Percentiles rank a stretch among this genome's conserved stretches.
Conservation (phyloP, 2,888 invertebrate species). For the Latrodectus elegans region DNA sequence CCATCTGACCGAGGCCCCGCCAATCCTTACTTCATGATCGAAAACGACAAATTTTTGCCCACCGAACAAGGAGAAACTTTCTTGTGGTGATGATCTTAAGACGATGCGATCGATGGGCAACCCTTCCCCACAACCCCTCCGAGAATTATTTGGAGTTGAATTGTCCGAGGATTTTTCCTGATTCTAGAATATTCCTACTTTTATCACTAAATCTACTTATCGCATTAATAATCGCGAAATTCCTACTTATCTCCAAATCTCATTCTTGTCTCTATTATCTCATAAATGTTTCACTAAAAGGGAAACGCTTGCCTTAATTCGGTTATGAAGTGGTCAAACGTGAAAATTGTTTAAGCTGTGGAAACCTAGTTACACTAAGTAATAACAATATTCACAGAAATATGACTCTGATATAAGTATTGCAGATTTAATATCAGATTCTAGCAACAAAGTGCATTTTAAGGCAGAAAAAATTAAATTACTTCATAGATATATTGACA, state of each 20-base stretch:
- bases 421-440: neutral
- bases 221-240: neutral
- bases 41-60: slow-evolving; percentile 46
- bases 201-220: neutral
- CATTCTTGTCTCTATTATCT: neutral
- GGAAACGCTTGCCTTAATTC: neutral
- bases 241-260: slow-evolving; percentile 11
- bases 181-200: slow-evolving; percentile 7
- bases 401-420: neutral
- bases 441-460: neutral
- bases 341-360: neutral
- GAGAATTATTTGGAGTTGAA: neutral
- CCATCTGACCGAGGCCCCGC: slow-evolving; percentile 32
- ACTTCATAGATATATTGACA: too few species aligned
- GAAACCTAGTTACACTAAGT: neutral
- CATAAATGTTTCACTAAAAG: neutral
- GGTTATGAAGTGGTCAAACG: slow-evolving; percentile 2
- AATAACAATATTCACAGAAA: neutral
- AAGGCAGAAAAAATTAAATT: too few species aligned
- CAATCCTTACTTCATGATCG: slow-evolving; percentile 54
- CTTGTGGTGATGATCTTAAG: slow-evolving; percentile 28
- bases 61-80: slow-evolving; percentile 13
- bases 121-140: neutral
- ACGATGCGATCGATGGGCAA: slow-evolving; percentile 40
- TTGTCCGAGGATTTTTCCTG: slow-evolving; percentile 12